These are phyloP conservation scores for Enteromius paludinosus DNA, from an alignment of 2,797 vertebrate species.

Conservation along the genomic window DNA sequence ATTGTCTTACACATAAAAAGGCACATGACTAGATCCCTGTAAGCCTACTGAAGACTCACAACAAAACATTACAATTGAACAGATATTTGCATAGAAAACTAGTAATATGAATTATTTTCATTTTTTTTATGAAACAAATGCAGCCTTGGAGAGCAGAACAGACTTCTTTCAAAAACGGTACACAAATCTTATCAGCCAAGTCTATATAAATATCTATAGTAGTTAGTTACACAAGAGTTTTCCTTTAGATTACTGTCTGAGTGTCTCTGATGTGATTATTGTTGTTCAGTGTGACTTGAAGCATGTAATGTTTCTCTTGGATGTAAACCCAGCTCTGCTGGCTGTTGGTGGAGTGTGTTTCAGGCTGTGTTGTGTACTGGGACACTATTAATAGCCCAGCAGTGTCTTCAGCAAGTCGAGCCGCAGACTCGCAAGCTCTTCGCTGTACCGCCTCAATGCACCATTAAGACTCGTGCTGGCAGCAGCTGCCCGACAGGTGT, in stretches of 20 bases:
- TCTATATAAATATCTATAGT: background rate
- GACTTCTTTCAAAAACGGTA: background rate
- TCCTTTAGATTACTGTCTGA: background rate
- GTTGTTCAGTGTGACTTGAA: background rate
- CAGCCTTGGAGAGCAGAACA: background rate
- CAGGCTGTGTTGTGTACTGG: background rate
- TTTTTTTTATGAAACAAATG: background rate
- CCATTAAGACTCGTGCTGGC: conserved; percentile 31
- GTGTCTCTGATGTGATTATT: background rate
- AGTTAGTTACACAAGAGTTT: background rate
- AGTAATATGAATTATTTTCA: background rate
- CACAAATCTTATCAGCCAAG: no score
- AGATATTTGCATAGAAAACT: background rate
- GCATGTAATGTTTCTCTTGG: no score
- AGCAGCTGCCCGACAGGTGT: conserved; percentile 15
- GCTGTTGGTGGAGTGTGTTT: background rate
- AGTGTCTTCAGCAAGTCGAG: conserved; percentile 31
- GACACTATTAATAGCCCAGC: conserved; percentile 47
- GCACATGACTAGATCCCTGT: no score
- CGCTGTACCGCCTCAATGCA: background rate
- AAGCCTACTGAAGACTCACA: background rate
- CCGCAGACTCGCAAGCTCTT: background rate
- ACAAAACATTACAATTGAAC: background rate
- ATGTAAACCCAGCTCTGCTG: background rate
- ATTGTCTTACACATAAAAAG: no score